Evolutionary conservation across 1,140 invertebrate genomes (phyloP).

Genomic region (Lepidurus arcticus): DNA sequence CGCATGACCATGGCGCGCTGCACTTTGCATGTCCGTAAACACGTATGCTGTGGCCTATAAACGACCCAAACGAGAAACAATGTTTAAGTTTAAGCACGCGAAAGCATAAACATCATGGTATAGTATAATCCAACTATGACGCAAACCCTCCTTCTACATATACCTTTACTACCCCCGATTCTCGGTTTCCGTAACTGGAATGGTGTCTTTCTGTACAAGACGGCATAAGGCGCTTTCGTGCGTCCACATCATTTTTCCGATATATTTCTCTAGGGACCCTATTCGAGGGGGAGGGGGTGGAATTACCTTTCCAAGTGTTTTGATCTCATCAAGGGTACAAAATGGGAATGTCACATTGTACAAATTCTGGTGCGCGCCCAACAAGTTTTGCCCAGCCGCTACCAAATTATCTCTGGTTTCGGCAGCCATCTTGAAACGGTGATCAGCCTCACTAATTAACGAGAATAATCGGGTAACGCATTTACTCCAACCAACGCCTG

Average conservation of each 20-base stretch:
- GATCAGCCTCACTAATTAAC: conserved; percentile 41
- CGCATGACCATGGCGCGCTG: conserved; percentile 47
- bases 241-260: no score
- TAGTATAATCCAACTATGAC: no score
- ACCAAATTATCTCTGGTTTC: conserved; percentile 53
- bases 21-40: conserved; percentile 51
- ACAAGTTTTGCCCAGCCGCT: conserved; percentile 52
- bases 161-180: no score
- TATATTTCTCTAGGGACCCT: no score
- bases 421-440: conserved; percentile 49
- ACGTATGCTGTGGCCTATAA: conserved; percentile 47
- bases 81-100: not conserved
- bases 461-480: not conserved
- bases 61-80: conserved; percentile 17
- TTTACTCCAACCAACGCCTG: not conserved
- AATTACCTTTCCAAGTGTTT: conserved; percentile 45
- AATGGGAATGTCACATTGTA: conserved; percentile 54
- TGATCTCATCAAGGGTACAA: conserved; percentile 50
- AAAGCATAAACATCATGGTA: not conserved
- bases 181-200: no score
- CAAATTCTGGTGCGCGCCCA: conserved; percentile 51
- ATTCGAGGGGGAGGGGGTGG: not conserved
- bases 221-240: no score
- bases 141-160: no score
- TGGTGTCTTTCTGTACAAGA: no score